Evolutionary conservation across 2,113 vertebrate species (phyloP).

Genomic region (Nerophis lumbriciformis): DNA sequence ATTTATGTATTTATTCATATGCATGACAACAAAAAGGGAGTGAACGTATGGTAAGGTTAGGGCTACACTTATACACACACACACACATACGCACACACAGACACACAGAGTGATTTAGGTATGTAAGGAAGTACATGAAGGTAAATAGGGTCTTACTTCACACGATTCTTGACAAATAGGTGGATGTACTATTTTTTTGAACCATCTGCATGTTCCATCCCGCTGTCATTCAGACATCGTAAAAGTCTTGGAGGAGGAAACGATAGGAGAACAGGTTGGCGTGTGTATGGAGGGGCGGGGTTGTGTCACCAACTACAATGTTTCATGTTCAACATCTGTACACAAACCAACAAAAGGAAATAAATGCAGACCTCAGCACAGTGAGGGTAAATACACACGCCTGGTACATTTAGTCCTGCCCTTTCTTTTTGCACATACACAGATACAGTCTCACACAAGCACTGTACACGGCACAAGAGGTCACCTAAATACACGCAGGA

Average conservation of each 20-base stretch:
- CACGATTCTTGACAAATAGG: constrained; percentile 58
- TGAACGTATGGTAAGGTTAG: constrained; percentile 54
- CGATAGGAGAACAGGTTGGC: constrained; percentile 39
- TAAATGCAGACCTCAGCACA: constrained; percentile 77
- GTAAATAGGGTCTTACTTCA: constrained; percentile 59
- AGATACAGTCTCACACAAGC: constrained; percentile 95
- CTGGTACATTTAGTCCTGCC: constrained; percentile 62
- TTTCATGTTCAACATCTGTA: constrained; percentile 84
- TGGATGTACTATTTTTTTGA: constrained; percentile 53
- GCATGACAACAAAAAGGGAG: constrained; percentile 67
- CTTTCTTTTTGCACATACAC: constrained; percentile 79
- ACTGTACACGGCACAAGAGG: constrained; percentile 96
- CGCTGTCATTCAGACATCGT: constrained; percentile 41
- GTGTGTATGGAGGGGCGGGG: not conserved
- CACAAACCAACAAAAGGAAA: constrained; percentile 71
- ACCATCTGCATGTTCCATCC: constrained; percentile 59
- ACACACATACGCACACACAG: constrained; percentile 62
- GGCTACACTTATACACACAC: constrained; percentile 59
- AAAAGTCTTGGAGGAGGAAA: constrained; percentile 69
- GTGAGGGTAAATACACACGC: constrained; percentile 80
- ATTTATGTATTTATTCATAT: constrained; percentile 41
- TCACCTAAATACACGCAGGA: constrained; percentile 87
- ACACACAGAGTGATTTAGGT: constrained; percentile 55
- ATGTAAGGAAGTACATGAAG: constrained; percentile 66
- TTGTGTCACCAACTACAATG: constrained; percentile 59